Evolutionary conservation across 2,113 vertebrate species (phyloP), one percentile per base, ranked within the genome.

Genomic region (Vidua macroura): DNA sequence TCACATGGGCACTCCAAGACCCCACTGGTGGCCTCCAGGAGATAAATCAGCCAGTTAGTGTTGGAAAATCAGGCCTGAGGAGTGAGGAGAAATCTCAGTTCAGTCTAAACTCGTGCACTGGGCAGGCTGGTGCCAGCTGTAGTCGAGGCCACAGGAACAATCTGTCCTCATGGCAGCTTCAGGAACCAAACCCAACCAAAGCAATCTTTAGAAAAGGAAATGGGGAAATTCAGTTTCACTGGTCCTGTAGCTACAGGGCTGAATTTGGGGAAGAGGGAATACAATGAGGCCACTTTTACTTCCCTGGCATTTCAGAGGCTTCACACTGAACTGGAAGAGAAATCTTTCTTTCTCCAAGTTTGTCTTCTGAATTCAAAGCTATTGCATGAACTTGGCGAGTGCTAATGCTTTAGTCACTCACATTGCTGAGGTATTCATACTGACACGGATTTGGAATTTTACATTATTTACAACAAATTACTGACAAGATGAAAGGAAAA

Each of bases 401-500:
- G 51, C 53, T 39, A 13, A 55, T 69, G 31, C 72, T 56, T 63
- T 24, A 77, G 48, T 43, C 56, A 48, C 56, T 74, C 73, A 10
- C 33, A 43, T 16, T 70, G 43, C 31, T 74, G 46, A 67, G 70
- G 9, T 51, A 33, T 74, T 94, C 33, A 3, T 17, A 67, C 30
- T 48, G 67, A 88, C 68, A 63, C 37, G n/a, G 51, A 48, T 43
- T 55, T 69, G 15, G 46, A 51, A 70, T 77, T 92, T 74, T 21
- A n/a, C 81, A 43, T 63, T 43, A 43, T 70, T 83, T 66, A 25
- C 95, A 80, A 74, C 58, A 83, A 80, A 85, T 90, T 73, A 55
- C 55, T 80, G 59, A 55, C 51, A 84, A 93, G 58, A 91, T 79
- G 62, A 93, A 91, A 75, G 62, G 78, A 76, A 62, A 63, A 77